A percentile compares a stretch with the other conserved stretches of the same genome.
phyloP scores from a whole-genome alignment of 2,113 vertebrate genomes.

The Apeltes quadracus region DNA sequence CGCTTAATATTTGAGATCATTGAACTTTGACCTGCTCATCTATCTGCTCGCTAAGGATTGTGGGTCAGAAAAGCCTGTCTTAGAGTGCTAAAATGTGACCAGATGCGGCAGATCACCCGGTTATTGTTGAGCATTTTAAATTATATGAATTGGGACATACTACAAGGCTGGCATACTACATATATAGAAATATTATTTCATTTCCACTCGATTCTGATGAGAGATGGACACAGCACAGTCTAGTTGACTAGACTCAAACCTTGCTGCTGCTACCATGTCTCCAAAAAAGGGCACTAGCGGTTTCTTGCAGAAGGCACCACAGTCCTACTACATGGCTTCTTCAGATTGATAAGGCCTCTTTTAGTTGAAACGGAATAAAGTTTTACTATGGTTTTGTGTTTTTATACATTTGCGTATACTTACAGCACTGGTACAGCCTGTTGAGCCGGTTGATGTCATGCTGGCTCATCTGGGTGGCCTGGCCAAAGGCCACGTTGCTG shows the following conservation, averaged over 20 bases:
- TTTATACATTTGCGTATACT: constrained; percentile 11
- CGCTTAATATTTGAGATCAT: not conserved
- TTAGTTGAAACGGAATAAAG: not conserved
- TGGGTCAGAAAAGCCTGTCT: not conserved
- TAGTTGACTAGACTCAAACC: too few species aligned
- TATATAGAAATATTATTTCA: not conserved
- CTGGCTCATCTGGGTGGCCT: constrained; percentile 67
- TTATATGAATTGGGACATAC: not conserved
- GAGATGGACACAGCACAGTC: not conserved
- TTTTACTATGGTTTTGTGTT: not conserved
- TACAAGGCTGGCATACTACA: not conserved
- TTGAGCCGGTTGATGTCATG: constrained; percentile 71
- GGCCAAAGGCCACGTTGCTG: constrained; percentile 57
- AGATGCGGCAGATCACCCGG: not conserved
- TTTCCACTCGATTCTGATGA: not conserved
- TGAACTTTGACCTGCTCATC: not conserved
- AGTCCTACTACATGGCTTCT: not conserved
- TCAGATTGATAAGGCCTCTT: not conserved
- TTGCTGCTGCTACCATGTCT: too few species aligned
- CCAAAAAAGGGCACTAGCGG: too few species aligned
- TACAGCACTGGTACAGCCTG: constrained; percentile 74
- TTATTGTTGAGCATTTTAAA: not conserved
- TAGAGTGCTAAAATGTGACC: not conserved
- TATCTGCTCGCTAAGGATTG: not conserved
- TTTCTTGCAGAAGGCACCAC: not conserved